Evolutionary conservation across 37 sponge, comb jelly and placozoan species (phyloP), one percentile per base, ranked within the genome.

Genomic region (Spongilla lacustris): DNA sequence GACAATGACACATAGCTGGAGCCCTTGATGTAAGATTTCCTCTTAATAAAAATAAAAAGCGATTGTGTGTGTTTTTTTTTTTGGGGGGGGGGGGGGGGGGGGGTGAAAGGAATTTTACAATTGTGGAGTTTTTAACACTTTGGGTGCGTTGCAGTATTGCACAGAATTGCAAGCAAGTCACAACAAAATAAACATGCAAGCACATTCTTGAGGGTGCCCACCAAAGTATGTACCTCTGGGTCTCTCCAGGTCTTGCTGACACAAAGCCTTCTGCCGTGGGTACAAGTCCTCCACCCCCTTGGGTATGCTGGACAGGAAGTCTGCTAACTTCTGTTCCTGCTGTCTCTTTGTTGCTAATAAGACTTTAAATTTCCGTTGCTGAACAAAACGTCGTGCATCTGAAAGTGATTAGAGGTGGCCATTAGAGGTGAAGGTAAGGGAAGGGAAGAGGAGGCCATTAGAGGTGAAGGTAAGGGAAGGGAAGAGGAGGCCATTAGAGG

Each of bases 341-440:
- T 87, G 68, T 75, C 67, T 41, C 34, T 88, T 88, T 3, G 77
- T 74, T 9, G 85, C 81, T 31, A 85, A 41, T 70, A 95, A 68
- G 33, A 34, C 75, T 79, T 78, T 74, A 73, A 86, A 85, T 35
- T 78, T 74, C 25, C 81, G 23, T 17, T 90, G 82, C 33, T 86
- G 87, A 17, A 95, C 28, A 38, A 92, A 89, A 11, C 95, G 92
- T 76, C 95, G 89, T 22, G 82, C 73, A 19, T 86, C 93, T 93
- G 49, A 24, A 48, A 81, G n/a, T n/a, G n/a, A n/a, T n/a, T n/a
- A n/a, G n/a, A n/a, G n/a, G n/a, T n/a, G n/a, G n/a, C n/a, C n/a
- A n/a, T n/a, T n/a, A n/a, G n/a, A n/a, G 3, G 6, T 6, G 41
- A 6, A 6, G 41, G 41, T 41, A 6, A 41, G 21, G 4, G 75